phyloP scores from a whole-genome alignment of 2,797 vertebrate species.

The Squalus acanthias region DNA sequence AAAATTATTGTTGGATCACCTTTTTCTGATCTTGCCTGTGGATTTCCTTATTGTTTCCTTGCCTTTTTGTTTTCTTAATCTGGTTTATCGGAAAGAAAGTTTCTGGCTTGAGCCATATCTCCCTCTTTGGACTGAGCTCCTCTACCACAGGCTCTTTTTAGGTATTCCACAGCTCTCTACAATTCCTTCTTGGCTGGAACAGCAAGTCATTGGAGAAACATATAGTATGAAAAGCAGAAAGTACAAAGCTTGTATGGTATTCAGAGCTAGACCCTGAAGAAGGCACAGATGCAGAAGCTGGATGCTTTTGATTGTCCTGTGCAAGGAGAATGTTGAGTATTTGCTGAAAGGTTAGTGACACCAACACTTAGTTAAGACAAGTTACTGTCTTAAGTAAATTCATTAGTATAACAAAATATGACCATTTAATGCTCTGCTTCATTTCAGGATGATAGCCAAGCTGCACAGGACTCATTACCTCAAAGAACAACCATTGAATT shows the following conservation, averaged over 20 bases:
- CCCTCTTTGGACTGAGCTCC: neutral
- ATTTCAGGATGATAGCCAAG: constrained; percentile 69
- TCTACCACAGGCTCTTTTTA: neutral
- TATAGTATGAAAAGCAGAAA: neutral
- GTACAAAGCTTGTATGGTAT: neutral
- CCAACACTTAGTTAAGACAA: neutral
- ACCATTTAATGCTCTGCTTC: constrained; percentile 41
- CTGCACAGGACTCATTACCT: constrained; percentile 74
- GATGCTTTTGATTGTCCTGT: neutral
- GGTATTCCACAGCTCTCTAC: neutral
- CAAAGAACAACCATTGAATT: constrained; percentile 65
- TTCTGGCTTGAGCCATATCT: neutral
- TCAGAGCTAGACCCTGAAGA: neutral
- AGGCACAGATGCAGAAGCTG: neutral
- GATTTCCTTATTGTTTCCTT: neutral
- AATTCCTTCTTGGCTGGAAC: neutral
- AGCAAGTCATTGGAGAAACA: neutral
- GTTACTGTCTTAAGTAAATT: neutral
- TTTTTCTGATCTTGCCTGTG: neutral
- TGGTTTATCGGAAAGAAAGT: neutral
- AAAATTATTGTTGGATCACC: neutral
- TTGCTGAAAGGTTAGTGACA: neutral
- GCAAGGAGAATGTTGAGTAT: neutral
- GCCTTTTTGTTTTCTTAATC: neutral
- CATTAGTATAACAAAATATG: neutral